Evolutionary conservation across 2,797 vertebrate species (phyloP), one percentile per base, ranked within the genome.

Genomic region (Apogon talboti): DNA sequence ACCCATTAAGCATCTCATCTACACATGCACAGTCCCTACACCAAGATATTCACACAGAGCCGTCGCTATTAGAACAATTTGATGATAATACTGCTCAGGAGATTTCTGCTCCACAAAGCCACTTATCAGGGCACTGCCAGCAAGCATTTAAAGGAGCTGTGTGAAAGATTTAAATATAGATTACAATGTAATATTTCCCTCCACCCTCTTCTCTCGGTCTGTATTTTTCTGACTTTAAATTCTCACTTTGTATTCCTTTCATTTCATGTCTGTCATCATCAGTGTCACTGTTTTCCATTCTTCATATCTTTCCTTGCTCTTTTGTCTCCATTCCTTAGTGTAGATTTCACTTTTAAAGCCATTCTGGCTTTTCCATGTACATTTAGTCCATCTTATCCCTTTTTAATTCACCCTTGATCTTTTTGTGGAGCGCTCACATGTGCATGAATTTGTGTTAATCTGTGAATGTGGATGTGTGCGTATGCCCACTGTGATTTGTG

Each of bases 121-220:
- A 86, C 82, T 90, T 90, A 90, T 92, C 87, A 83, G 72, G 47
- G 55, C 65, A 15, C 77, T 71, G 82, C 81, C 87, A 83, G 88
- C 76, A 47, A 71, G 78, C 74, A 28, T 78, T 86, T 78, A 76
- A 80, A 86, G 73, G 67, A 85, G 78, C 83, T 59, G 47, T 71
- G 75, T 71, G 57, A 79, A 75, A 86, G 87, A 89, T 88, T 89
- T 61, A 61, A 85, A 83, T 78, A 61, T 68, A 85, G 87, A 91
- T 89, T 75, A 81, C 19, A 33, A 16, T 45, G 28, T 45, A 75
- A 76, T 75, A 45, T 79, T 72, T 53, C n/a, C 52, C 73, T 19
- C 35, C 11, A 28, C 55, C 43, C 45, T 71, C 33, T 48, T 50
- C 45, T 66, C 60, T 82, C 71, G 57, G 15, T 71, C 70, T 58